phyloP scores from a whole-genome alignment of 2,888 invertebrate species.

The Nymphalis c-album region DNA sequence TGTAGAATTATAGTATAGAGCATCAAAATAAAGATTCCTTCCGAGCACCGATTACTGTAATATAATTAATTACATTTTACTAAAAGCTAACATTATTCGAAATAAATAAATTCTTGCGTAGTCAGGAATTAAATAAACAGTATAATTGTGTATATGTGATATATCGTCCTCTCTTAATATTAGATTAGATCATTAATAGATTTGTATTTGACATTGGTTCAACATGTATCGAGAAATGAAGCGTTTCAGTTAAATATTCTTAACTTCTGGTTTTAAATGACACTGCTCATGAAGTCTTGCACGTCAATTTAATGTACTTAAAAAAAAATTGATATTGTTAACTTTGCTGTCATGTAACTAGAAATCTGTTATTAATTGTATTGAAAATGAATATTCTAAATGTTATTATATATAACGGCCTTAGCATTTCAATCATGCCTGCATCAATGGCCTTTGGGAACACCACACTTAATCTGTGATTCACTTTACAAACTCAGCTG shows the following conservation, averaged over 20 bases:
- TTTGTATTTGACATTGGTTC: conserved; percentile 25
- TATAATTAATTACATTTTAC: conserved; percentile 27
- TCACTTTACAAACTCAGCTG: conserved; percentile 72
- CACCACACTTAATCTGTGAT: conserved; percentile 76
- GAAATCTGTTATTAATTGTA: conserved; percentile 41
- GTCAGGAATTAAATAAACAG: conserved; percentile 28
- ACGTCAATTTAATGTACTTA: conserved; percentile 63
- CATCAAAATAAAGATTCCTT: conserved; percentile 15
- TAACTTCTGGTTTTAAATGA: conserved; percentile 34
- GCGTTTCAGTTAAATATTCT: conserved; percentile 12
- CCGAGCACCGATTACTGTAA: conserved; percentile 32
- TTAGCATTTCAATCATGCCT: conserved; percentile 56
- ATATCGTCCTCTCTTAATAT: conserved; percentile 36
- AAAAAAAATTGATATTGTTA: conserved; percentile 62
- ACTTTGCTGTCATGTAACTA: conserved; percentile 40
- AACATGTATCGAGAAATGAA: conserved; percentile 10
- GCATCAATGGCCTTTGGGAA: conserved; percentile 65
- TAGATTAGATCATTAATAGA: conserved; percentile 28
- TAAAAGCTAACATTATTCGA: conserved; percentile 27
- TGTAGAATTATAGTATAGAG: conserved; percentile 40
- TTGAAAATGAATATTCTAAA: conserved; percentile 47
- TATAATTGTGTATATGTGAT: conserved; percentile 38
- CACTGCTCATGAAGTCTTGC: conserved; percentile 35
- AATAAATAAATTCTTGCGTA: conserved; percentile 28
- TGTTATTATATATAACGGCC: conserved; percentile 59